Evolutionary conservation across 2,888 invertebrate species (phyloP), one percentile per base, ranked within the genome.

Genomic region (Amblyteles armatorius): DNA sequence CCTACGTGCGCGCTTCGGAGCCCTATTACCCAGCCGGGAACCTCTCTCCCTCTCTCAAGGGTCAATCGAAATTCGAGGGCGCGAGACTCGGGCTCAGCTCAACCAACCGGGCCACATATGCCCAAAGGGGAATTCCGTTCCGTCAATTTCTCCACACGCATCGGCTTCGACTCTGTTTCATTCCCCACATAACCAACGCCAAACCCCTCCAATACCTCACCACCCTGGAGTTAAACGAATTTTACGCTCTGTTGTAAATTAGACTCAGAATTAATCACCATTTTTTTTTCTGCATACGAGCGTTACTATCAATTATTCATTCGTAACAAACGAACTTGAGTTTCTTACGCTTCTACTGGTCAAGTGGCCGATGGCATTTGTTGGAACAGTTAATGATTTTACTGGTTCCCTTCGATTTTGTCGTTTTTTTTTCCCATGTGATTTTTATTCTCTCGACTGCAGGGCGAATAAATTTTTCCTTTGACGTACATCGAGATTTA

Each of bases 61-160:
- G 82, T 83, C 80, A 67, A 67, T 57, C 73, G 67, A 77, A 80
- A 80, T 84, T 83, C 65, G 50, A 55, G 83, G n/a, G 74, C 50
- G 26, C 40, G 63, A 29, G 22, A 29, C 16, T 26, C 16, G 29
- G 7, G 29, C 57, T 22, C 26, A 60, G 44, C 57, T 36, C 55
- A 48, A 48, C 48, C 76, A 19, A 67, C 50, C 71, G 65, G n/a
- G 36, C 48, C 65, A 50, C 71, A 33, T 19, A 19, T 6, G 50
- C 63, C 63, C 63, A 29, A 33, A 63, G 63, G 29, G 11, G 57
- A 57, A 80, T 80, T 76, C 40, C 63, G 16, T 65, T 81, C 63
- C 26, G 63, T 19, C 40, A 69, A 13, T 52, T 76, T 81, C 67
- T 71, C 57, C 22, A 19, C 44, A 55, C 67, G 36, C n/a, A 33